phyloP scores from a whole-genome alignment of 2,113 vertebrate genomes.

The Heterotis niloticus region DNA sequence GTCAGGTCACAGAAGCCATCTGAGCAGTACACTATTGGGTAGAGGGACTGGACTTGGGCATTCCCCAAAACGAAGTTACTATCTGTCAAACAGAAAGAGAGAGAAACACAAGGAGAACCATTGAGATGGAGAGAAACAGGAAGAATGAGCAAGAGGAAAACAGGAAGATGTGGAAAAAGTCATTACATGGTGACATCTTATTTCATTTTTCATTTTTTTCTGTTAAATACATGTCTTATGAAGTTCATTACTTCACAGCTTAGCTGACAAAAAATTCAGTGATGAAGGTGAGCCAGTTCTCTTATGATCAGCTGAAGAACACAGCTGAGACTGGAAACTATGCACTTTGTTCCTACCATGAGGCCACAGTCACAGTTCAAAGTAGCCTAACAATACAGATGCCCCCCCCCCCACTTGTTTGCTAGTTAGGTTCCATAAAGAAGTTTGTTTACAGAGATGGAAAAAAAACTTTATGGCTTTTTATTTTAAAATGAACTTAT shows the following conservation, averaged over 20 bases:
- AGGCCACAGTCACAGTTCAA: no score
- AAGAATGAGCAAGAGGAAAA: background rate
- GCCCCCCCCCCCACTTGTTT: no score
- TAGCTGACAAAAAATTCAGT: background rate
- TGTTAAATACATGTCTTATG: background rate
- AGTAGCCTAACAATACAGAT: no score
- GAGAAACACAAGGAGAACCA: conserved; percentile 4
- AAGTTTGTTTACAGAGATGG: no score
- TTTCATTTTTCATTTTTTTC: no score
- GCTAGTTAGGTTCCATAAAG: no score
- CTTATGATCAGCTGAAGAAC: no score
- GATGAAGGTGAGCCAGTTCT: no score
- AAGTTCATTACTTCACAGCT: background rate
- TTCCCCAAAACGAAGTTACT: conserved; percentile 79
- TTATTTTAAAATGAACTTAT: no score
- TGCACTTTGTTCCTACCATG: no score
- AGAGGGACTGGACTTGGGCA: conserved; percentile 74
- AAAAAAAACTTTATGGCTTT: no score
- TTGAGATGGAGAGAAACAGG: background rate
- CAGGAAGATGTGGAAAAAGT: background rate
- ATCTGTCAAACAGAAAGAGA: conserved; percentile 52
- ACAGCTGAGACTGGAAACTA: no score
- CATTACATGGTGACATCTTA: background rate
- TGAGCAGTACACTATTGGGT: conserved; percentile 77
- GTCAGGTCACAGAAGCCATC: conserved; percentile 79